Base-by-base conservation (phyloP, 1,140 invertebrate genomes). In the Probaryconus sp. region DNA sequence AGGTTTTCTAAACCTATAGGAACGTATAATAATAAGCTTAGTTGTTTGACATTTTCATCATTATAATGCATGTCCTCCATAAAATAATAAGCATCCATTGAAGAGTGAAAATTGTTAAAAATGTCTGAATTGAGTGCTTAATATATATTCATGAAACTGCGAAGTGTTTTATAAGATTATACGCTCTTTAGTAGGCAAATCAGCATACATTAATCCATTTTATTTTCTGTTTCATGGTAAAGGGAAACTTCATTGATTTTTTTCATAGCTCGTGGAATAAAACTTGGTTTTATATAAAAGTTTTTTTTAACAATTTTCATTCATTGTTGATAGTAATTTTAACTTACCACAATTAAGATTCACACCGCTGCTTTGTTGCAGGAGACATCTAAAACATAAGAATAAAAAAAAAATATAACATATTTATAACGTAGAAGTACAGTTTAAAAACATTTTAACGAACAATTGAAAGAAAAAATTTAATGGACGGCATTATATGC, bases 271-370 rank as follows among this genome's bases (percentile, higher is more conserved):
- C 28, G 6, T 28, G 47, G 38, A 53, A 55, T 47, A 18, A 38
- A 65, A 38, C 37, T 43, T 35, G 30, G 53, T 65, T 65, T 55
- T 56, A 26, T 55, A 30, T 20, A 33, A 51, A 70, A 48, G 31
- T 71, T 58, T 55, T 48, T 56, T 61, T 31, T 55, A 31, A 53
- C 50, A 55, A 71, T 64, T n/a, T n/a, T 63, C 58, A 33, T 42
- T 70, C 48, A 37, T 33, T 26, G n/a, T 9, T 18, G 26, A 56
- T 50, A 56, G 20, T 56, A 56, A 63, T 61, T 61, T 16, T 16
- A 16, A 56, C 33, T 56, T 63, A n/a, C n/a, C 50, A 42, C 50
- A 30, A 70, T 70, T 33, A 63, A 48, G 67, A 63, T 63, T 68
- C 48, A 63, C 17, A 61, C 45, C 33, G 18, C 28, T 68, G 20